Evolutionary conservation across 2,888 invertebrate genomes (phyloP).

Genomic region (Caenorhabditis sp.): DNA sequence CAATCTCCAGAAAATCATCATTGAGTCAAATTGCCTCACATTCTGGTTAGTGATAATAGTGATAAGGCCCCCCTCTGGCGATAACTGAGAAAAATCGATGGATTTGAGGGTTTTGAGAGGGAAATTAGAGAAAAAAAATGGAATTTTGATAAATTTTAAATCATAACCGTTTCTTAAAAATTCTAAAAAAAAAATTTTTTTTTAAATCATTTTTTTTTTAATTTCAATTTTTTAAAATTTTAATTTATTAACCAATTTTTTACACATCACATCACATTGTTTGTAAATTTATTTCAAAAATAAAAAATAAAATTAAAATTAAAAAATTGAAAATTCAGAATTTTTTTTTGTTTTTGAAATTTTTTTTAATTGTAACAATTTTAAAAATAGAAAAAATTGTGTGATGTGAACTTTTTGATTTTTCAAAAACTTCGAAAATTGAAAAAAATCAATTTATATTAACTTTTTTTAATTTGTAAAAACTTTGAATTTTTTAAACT

Average conservation of each 20-base stretch:
- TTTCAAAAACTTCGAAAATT: not conserved
- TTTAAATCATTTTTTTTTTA: not conserved
- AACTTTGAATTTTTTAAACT: not conserved
- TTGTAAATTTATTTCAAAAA: too few species aligned
- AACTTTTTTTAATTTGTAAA: not conserved
- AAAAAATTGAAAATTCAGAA: too few species aligned
- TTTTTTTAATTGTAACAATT: not conserved
- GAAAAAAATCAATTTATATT: not conserved
- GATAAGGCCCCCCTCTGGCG: not conserved
- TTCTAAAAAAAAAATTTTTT: conserved; percentile 17
- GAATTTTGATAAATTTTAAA: not conserved
- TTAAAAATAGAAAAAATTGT: not conserved
- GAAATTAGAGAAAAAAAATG: not conserved
- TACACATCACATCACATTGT: too few species aligned
- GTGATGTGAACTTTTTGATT: not conserved
- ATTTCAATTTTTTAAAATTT: not conserved
- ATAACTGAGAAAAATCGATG: not conserved
- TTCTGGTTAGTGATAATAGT: conserved; percentile 30
- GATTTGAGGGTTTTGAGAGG: too few species aligned
- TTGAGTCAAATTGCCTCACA: conserved; percentile 54
- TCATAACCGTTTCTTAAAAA: not conserved
- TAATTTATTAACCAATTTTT: too few species aligned
- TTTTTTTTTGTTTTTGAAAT: not conserved
- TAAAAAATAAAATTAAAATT: too few species aligned
- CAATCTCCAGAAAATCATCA: conserved; percentile 58